Evolutionary conservation across 2,888 invertebrate genomes (phyloP).

Genomic region (Eupithecia centaureata): DNA sequence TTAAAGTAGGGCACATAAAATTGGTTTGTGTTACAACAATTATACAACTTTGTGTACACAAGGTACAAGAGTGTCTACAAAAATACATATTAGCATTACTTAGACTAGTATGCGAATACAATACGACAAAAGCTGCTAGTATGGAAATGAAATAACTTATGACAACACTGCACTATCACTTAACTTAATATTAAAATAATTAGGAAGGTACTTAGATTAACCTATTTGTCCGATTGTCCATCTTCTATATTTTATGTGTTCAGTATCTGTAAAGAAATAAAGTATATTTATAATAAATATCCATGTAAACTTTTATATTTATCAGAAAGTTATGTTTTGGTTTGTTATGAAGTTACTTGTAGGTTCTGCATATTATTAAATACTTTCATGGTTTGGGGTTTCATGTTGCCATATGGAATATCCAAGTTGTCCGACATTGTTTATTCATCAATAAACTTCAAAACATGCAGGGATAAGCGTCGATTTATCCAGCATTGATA

Average conservation of each 20-base stretch:
- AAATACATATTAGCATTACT: not conserved
- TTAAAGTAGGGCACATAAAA: slow-evolving; percentile 20
- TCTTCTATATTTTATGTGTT: slow-evolving; percentile 31
- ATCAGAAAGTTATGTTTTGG: too few species aligned
- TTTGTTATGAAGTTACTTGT: not conserved
- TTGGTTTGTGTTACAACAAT: slow-evolving; percentile 11
- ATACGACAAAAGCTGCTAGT: slow-evolving; percentile 25
- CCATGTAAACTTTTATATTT: too few species aligned
- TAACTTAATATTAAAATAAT: slow-evolving; percentile 27
- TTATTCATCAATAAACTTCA: too few species aligned
- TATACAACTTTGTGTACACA: slow-evolving; percentile 19
- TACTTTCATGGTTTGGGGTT: too few species aligned
- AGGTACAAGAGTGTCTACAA: slow-evolving; percentile 22
- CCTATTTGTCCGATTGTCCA: slow-evolving; percentile 46
- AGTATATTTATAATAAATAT: not conserved
- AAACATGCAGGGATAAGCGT: too few species aligned
- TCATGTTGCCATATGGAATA: too few species aligned
- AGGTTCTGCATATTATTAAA: too few species aligned
- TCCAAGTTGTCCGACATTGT: too few species aligned
- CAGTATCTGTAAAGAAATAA: slow-evolving; percentile 41
- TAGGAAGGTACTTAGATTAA: slow-evolving; percentile 18
- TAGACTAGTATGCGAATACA: slow-evolving; percentile 18
- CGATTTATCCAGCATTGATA: too few species aligned
- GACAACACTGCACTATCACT: slow-evolving; percentile 36
- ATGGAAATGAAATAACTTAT: slow-evolving; percentile 14